Base-by-base conservation (phyloP, 2,888 invertebrate species). In the Mellilla xanthometata region DNA sequence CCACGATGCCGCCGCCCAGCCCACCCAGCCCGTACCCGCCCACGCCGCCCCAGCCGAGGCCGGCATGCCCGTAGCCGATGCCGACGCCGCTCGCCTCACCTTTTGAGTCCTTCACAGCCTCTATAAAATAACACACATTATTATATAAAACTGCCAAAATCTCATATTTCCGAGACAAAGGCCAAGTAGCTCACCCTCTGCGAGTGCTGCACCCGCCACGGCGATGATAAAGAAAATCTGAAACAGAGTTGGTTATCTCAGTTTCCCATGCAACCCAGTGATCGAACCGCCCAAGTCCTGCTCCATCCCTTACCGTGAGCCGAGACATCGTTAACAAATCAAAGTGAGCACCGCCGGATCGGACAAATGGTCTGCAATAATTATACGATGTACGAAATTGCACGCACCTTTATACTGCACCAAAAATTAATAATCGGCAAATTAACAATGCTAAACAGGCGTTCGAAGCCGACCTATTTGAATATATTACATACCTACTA, bases 201-300 rank as follows among this genome's bases (percentile, higher is more conserved):
- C 87, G 53, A 75, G 68, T 45, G 76, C 81, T 72, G 72, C 82
- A 68, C 76, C 83, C 70, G 78, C 83, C 60, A 81, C 71, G 56
- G 85, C 87, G 78, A 88, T 71, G 70, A 87, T 79, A 62, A 88
- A 83, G 65, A 88, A 65, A 72, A 87, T 79, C 88, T 88, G 78
- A 42, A 78, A 81, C 36, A 19, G 7, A 28, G 13, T 8, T 8
- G 11, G 6, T 19, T 1, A 19, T 19, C 15, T 5, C 3, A 5
- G 4, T 19, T 19, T 6, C 8, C 24, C 24, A 24, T 5, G 7
- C 2, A n/a, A 24, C 24, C 24, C 4, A n/a, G 24, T 19, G 19
- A n/a, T n/a, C n/a, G n/a, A 6, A 19, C 4, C 1, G 6, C 15
- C 3, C 15, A 1, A 19, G 3, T 19, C 15, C 15, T 19, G 15